Conservation (phyloP, 2,797 vertebrate genomes). For the Ptychobarbus kaznakovi region DNA sequence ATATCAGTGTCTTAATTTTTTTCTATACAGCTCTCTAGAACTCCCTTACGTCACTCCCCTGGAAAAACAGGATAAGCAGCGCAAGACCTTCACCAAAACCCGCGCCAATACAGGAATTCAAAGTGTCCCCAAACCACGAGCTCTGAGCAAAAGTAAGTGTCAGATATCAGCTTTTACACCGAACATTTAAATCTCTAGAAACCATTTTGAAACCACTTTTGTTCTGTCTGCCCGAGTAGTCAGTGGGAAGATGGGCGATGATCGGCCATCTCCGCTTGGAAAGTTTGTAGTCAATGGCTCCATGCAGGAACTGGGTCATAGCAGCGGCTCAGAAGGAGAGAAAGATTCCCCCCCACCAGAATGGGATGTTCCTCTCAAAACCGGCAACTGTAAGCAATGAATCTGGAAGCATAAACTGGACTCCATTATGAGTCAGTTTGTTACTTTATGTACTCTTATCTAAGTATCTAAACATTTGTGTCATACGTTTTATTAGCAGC, state of each 20-base stretch:
- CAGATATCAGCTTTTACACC: background rate
- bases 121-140: constrained; percentile 83
- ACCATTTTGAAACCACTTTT: background rate
- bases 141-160: constrained; percentile 85
- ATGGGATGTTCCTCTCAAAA: constrained; percentile 92
- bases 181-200: background rate
- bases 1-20: background rate
- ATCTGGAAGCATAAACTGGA: background rate
- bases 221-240: constrained; percentile 62
- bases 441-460: background rate
- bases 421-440: background rate
- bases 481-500: constrained; percentile 74
- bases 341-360: constrained; percentile 94
- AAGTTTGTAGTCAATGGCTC: constrained; percentile 85
- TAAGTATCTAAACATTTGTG: background rate
- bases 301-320: constrained; percentile 88
- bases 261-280: constrained; percentile 80
- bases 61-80: constrained; percentile 87
- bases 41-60: constrained; percentile 86
- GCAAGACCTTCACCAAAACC: constrained; percentile 89
- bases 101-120: constrained; percentile 75
- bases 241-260: constrained; percentile 82
- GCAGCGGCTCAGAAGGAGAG: constrained; percentile 97
- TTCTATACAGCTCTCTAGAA: constrained; percentile 86
- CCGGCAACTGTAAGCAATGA: constrained; percentile 83